Evolutionary conservation across 2,888 invertebrate genomes (phyloP), one percentile per base, ranked within the genome.

Genomic region (Brachyptera putata): DNA sequence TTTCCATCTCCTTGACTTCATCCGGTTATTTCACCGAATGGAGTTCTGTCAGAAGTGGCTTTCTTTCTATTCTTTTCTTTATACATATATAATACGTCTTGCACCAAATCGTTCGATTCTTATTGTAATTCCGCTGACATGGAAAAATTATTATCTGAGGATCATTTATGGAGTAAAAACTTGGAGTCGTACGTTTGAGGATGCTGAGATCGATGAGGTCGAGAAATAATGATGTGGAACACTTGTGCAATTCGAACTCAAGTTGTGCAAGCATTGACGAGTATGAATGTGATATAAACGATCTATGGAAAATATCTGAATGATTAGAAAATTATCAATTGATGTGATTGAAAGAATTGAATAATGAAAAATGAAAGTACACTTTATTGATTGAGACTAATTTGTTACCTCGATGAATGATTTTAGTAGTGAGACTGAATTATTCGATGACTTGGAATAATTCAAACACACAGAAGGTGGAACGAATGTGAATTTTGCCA

Each of bases 71-170:
- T 30, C 16, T 16, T 50, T 21, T 36, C 36, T 9, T 18, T 7
- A 2, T 46, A 9, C n/a, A 22, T n/a, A 3, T 41, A n/a, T 16
- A 36, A 36, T 24, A 34, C 53, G 18, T 53, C 36, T 43, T 18
- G 18, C 43, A 18, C 16, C 43, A n/a, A n/a, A n/a, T 50, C 41
- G 41, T 41, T 46, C 21, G 46, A 4, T 53, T 18, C 53, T 53
- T 36, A 53, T 53, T 50, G 37, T 53, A 21, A 53, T 53, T 21
- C 53, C 24, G 53, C 53, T 53, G 53, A 36, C 34, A 36, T 53
- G 13, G 16, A 11, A 53, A n/a, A 50, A 53, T 46, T 46, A 46
- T 46, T 46, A 46, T 21, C 21, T n/a, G n/a, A n/a, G n/a, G n/a
- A n/a, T n/a, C 30, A 5, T 11, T 30, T 5, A 30, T 5, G 30